phyloP scores from a whole-genome alignment of 2,797 vertebrate species.

The Malurus splendens region DNA sequence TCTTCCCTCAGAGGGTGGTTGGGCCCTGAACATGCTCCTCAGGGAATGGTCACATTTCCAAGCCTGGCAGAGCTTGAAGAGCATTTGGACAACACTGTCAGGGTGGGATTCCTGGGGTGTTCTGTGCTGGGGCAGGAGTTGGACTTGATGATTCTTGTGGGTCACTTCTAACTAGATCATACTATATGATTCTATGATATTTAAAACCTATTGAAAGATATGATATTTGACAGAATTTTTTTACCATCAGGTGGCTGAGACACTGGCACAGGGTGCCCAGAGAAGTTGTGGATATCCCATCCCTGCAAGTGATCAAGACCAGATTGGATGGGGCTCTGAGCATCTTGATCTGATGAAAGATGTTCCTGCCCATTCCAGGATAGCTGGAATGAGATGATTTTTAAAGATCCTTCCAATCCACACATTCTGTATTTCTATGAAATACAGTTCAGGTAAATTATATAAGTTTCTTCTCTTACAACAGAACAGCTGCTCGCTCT shows the following conservation, averaged over 20 bases:
- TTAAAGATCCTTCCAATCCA: background rate
- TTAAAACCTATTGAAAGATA: background rate
- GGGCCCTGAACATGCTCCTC: background rate
- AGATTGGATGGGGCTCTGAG: background rate
- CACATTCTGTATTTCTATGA: background rate
- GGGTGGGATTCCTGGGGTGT: background rate
- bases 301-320: background rate
- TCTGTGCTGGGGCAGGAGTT: accelerated
- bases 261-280: background rate
- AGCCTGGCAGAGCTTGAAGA: accelerated
- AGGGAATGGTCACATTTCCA: background rate
- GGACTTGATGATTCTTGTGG: background rate
- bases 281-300: background rate
- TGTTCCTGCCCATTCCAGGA: too few relatives aligned
- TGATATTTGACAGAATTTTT: background rate
- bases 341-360: background rate
- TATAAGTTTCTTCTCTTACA: background rate
- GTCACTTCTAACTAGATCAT: background rate
- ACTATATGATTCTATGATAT: background rate
- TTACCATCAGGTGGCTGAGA: background rate
- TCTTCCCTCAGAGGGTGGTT: background rate
- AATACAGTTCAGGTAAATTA: background rate
- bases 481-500: background rate
- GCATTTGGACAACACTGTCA: accelerated
- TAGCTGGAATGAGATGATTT: background rate